Conservation (phyloP, 2,797 vertebrate species). For the Periophthalmus magnuspinnatus region DNA sequence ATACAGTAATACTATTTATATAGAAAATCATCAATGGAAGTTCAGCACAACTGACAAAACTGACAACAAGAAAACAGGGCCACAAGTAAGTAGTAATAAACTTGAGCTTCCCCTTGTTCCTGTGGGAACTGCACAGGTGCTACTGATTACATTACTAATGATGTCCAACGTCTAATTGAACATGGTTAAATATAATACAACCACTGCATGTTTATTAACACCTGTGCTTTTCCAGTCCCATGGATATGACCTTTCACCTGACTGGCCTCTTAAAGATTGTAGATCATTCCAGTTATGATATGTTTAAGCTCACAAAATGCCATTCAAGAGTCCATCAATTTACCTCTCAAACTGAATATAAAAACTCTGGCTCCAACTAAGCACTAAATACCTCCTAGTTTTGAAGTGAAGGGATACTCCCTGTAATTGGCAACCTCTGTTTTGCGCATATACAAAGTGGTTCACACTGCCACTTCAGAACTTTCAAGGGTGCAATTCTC, state of each 20-base stretch:
- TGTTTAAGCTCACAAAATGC: not conserved
- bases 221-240: not conserved
- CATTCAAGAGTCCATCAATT: not conserved
- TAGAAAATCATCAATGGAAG: no score
- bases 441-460: not conserved
- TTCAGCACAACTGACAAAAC: not conserved
- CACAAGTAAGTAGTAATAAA: not conserved
- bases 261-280: not conserved
- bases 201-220: not conserved
- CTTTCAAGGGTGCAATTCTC: conserved; percentile 1
- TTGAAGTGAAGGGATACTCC: not conserved
- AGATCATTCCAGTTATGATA: not conserved
- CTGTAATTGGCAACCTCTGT: not conserved
- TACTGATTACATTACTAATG: not conserved
- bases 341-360: conserved; percentile 9
- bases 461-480: not conserved
- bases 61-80: not conserved
- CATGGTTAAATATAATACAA: conserved; percentile 3
- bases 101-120: not conserved
- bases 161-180: not conserved
- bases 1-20: not conserved
- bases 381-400: not conserved
- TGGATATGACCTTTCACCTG: not conserved
- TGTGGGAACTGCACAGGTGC: not conserved
- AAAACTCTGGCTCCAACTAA: no score